Evolutionary conservation across 2,113 vertebrate species (phyloP).

Genomic region (Passer montanus): DNA sequence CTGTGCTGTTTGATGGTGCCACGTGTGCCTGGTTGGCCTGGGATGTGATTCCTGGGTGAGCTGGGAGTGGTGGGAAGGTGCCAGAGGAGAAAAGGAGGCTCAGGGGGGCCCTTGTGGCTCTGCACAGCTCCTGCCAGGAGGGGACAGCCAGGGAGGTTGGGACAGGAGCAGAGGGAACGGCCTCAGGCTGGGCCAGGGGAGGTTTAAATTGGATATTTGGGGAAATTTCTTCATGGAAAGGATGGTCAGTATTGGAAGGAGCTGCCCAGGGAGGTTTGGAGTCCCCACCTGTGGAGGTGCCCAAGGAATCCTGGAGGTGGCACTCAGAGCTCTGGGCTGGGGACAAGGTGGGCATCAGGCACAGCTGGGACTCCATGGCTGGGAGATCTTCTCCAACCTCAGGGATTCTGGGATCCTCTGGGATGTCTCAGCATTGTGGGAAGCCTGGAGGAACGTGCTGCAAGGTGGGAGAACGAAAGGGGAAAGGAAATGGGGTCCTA

Average conservation of each 20-base stretch:
- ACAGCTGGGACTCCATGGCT: fast-evolving
- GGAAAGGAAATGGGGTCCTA: not conserved
- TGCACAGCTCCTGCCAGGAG: not conserved
- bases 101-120: not conserved
- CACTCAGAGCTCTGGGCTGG: not conserved
- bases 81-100: not conserved
- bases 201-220: fast-evolving
- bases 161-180: fast-evolving
- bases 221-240: not conserved
- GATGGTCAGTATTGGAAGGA: fast-evolving
- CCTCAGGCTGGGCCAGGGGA: fast-evolving
- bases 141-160: not conserved
- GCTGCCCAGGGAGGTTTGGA: not conserved
- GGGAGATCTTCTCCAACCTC: not conserved
- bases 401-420: not conserved
- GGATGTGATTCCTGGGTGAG: not conserved
- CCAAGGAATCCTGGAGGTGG: not conserved
- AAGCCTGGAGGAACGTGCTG: not conserved
- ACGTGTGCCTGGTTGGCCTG: not conserved
- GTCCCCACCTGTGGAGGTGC: fast-evolving
- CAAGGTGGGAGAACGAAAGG: not conserved
- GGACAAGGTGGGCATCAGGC: fast-evolving
- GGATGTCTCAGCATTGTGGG: not conserved
- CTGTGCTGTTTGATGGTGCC: not conserved
- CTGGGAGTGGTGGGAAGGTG: not conserved